Percentiles rank a stretch among this genome's conserved stretches.
Conservation (phyloP, 2,797 vertebrate genomes). For the Anabacerthia variegaticeps region DNA sequence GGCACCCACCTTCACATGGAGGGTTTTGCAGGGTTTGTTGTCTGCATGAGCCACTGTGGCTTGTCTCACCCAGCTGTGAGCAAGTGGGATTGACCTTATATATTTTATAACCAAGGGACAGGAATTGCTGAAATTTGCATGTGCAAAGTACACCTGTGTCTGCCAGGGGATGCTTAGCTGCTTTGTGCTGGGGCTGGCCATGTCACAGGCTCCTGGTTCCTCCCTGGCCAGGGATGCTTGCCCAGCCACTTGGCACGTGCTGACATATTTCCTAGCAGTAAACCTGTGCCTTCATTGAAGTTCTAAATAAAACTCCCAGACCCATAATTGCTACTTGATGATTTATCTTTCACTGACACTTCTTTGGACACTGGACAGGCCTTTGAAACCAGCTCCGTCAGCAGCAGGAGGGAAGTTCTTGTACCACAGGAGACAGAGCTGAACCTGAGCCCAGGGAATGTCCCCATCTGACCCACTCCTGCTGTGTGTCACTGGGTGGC, state of each 20-base stretch:
- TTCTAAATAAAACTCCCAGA: constrained; percentile 56
- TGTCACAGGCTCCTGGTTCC: background rate
- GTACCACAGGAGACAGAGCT: background rate
- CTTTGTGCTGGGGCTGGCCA: background rate
- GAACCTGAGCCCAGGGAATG: background rate
- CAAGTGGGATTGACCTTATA: fast-evolving
- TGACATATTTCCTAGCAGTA: constrained; percentile 50
- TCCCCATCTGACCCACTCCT: background rate
- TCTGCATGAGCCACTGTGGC: background rate
- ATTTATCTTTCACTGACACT: constrained; percentile 29
- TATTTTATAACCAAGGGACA: background rate
- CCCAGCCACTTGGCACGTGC: background rate
- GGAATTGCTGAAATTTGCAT: background rate
- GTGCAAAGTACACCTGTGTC: background rate
- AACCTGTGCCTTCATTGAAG: background rate
- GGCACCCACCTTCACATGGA: fast-evolving
- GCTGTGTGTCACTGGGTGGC: background rate
- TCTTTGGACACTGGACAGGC: background rate
- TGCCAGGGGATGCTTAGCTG: background rate
- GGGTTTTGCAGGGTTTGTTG: background rate
- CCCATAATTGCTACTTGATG: background rate
- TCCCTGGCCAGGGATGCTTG: background rate
- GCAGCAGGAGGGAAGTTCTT: background rate
- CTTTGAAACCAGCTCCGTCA: background rate
- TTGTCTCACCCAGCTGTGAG: background rate